Conservation (phyloP, 2,113 vertebrate genomes). For the Apodemus sylvaticus region DNA sequence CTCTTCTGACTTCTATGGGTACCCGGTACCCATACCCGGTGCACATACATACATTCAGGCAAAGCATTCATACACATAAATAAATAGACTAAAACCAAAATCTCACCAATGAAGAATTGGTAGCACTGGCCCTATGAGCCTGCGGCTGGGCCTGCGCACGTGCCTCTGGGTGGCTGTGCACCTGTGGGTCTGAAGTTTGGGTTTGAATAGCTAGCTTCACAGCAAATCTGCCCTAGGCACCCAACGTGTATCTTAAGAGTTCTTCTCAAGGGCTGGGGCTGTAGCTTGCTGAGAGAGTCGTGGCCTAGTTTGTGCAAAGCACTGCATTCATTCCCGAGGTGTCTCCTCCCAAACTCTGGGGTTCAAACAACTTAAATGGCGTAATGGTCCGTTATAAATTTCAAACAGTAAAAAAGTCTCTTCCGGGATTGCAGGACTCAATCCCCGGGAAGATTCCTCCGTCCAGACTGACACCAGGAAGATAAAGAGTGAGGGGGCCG, state of each 20-base stretch:
- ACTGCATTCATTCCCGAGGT: background rate
- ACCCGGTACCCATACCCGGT: background rate
- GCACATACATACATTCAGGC: background rate
- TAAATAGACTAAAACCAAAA: background rate
- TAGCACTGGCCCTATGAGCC: background rate
- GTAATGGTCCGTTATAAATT: background rate
- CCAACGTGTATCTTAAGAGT: too few species aligned
- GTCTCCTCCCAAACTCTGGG: background rate
- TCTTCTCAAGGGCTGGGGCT: background rate
- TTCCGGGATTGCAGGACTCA: background rate
- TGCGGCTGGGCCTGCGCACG: accelerated
- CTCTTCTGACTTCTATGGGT: background rate
- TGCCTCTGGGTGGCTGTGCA: background rate
- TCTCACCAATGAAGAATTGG: background rate
- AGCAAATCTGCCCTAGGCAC: background rate
- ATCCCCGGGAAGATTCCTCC: background rate
- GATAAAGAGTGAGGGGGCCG: accelerated
- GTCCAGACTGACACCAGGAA: background rate
- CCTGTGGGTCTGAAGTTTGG: background rate
- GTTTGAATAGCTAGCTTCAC: background rate
- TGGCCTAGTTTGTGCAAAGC: background rate
- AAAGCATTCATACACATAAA: background rate
- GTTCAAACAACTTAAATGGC: background rate
- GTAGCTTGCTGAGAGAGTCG: background rate
- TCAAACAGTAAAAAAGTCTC: background rate